Conservation (phyloP, 2,113 vertebrate species). For the Oncorhynchus clarkii region DNA sequence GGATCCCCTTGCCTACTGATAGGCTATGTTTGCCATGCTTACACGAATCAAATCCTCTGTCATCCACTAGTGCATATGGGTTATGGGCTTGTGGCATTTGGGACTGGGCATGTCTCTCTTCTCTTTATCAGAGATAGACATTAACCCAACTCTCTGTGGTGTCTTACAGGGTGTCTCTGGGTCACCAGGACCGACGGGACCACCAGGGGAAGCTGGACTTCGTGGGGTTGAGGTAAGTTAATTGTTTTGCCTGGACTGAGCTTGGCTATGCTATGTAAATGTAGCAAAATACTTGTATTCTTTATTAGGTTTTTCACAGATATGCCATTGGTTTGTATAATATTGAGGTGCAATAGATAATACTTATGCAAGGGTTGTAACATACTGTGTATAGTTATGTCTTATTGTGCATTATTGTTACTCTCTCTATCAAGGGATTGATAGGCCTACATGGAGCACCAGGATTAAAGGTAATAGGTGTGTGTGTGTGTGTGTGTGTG, state of each 20-base stretch:
- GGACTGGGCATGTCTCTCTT: too few species aligned
- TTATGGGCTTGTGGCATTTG: neutral
- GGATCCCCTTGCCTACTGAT: too few species aligned
- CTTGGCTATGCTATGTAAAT: neutral
- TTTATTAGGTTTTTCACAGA: neutral
- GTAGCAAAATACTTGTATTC: neutral
- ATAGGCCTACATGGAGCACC: too few species aligned
- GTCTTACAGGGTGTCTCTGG: slow-evolving; percentile 46
- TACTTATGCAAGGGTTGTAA: neutral
- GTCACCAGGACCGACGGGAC: slow-evolving; percentile 29
- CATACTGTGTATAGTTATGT: neutral
- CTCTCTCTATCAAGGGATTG: too few species aligned
- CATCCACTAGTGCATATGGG: neutral
- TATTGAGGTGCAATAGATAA: neutral
- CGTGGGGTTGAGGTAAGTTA: slow-evolving; percentile 37
- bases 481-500: too few species aligned
- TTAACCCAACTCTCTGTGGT: neutral
- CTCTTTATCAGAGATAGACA: neutral
- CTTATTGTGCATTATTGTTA: too few species aligned
- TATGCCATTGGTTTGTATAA: neutral
- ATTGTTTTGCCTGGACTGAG: neutral
- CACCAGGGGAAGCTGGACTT: slow-evolving; percentile 33
- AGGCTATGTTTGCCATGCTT: too few species aligned
- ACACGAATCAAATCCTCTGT: too few species aligned
- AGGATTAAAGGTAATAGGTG: too few species aligned